phyloP scores from a whole-genome alignment of 2,888 invertebrate genomes.

The Dryobota labecula region DNA sequence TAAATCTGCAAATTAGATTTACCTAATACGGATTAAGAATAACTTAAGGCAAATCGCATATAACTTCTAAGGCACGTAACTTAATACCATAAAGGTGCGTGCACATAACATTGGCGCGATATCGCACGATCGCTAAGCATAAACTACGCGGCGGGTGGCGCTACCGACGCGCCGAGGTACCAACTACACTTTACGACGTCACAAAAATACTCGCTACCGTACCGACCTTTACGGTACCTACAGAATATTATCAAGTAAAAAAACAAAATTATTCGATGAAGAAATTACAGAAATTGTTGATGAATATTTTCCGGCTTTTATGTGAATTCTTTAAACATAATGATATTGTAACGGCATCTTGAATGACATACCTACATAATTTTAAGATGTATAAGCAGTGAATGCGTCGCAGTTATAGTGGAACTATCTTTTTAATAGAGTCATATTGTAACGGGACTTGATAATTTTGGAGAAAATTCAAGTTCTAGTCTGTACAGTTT shows the following conservation, averaged over 20 bases:
- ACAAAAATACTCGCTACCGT: constrained; percentile 77
- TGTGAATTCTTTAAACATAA: constrained; percentile 62
- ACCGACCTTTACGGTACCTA: constrained; percentile 62
- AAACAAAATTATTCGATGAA: constrained; percentile 47
- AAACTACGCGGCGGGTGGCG: constrained; percentile 88
- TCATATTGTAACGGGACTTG: constrained; percentile 60
- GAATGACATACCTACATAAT: constrained; percentile 68
- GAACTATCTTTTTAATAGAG: constrained; percentile 62
- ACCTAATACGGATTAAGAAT: constrained; percentile 64
- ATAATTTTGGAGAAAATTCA: constrained; percentile 56
- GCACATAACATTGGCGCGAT: constrained; percentile 77
- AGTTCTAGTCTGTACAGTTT: constrained; percentile 38
- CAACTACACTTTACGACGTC: constrained; percentile 78
- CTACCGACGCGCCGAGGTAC: constrained; percentile 75
- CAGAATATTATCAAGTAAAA: constrained; percentile 47
- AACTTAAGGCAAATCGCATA: constrained; percentile 69
- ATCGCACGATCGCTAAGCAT: constrained; percentile 84
- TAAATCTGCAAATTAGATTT: constrained; percentile 63
- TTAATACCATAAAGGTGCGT: constrained; percentile 80
- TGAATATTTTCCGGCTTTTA: constrained; percentile 54
- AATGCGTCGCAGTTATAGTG: constrained; percentile 56
- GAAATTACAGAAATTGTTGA: constrained; percentile 56
- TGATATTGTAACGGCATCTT: constrained; percentile 61
- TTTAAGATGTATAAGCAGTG: constrained; percentile 63
- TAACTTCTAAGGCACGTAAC: constrained; percentile 77